A percentile compares a stretch with the other conserved stretches of the same genome.
Evolutionary conservation across 1,140 invertebrate genomes (phyloP).

Genomic region (Probaryconus sp.): DNA sequence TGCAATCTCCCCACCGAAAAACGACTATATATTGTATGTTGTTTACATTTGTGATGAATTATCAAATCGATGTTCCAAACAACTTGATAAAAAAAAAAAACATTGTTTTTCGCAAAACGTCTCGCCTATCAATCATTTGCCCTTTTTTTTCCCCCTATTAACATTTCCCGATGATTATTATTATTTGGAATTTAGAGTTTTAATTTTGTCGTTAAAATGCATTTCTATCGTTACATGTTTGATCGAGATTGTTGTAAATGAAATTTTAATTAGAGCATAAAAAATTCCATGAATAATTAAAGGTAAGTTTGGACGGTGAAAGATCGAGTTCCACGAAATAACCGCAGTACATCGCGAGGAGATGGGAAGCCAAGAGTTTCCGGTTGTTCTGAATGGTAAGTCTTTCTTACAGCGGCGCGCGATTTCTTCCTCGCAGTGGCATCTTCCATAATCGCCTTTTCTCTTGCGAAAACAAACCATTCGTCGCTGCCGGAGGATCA

Average conservation of each 20-base stretch:
- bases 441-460: conserved; percentile 36
- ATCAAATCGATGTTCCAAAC: conserved; percentile 57
- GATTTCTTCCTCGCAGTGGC: conserved; percentile 18
- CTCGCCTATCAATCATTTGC: too few species aligned
- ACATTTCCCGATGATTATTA: background rate
- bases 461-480: conserved; percentile 43
- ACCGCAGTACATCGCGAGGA: background rate
- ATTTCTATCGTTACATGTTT: too few species aligned
- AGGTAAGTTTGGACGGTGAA: too few species aligned
- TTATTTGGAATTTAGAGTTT: background rate
- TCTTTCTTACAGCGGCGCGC: conserved; percentile 7
- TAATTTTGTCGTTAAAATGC: too few species aligned
- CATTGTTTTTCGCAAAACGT: conserved; percentile 56
- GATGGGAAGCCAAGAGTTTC: background rate
- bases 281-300: too few species aligned
- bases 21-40: conserved; percentile 59
- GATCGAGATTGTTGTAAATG: too few species aligned
- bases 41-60: conserved; percentile 57
- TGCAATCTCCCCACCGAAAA: conserved; percentile 39
- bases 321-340: too few species aligned
- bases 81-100: conserved; percentile 44
- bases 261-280: too few species aligned
- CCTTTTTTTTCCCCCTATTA: background rate
- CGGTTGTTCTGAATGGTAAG: conserved; percentile 38
- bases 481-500: conserved; percentile 27